phyloP scores from a whole-genome alignment of 2,797 vertebrate genomes.

The Amniataba percoides region DNA sequence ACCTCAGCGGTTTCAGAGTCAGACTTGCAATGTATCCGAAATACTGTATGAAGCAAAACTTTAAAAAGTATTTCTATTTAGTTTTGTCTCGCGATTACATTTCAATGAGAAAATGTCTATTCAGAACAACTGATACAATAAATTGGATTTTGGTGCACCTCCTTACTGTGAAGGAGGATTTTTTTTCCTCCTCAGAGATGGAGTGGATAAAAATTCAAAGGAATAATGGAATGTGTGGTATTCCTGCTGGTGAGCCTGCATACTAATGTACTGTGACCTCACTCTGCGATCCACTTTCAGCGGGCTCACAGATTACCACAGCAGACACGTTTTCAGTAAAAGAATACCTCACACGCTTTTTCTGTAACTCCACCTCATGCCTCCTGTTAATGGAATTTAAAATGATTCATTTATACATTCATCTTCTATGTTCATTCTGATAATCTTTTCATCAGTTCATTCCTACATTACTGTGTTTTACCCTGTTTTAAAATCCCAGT shows the following conservation, averaged over 20 bases:
- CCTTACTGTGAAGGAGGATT: conserved; percentile 16
- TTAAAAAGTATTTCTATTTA: background rate
- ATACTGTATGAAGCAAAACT: background rate
- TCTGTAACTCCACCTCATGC: background rate
- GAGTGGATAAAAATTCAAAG: conserved; percentile 54
- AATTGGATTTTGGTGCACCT: conserved; percentile 38
- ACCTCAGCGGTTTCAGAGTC: background rate
- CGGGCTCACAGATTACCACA: conserved; percentile 23
- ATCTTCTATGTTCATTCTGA: background rate
- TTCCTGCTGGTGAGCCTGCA: conserved; percentile 59
- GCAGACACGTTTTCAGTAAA: conserved; percentile 18
- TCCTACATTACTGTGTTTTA: background rate
- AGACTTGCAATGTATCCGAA: background rate
- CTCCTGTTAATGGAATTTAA: background rate
- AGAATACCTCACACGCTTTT: background rate
- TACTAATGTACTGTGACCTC: conserved; percentile 65
- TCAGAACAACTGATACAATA: conserved; percentile 26
- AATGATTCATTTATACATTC: background rate
- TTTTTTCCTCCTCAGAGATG: conserved; percentile 21
- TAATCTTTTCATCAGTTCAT: background rate
- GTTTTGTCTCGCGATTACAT: conserved; percentile 9
- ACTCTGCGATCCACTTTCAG: conserved; percentile 34
- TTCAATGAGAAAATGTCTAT: conserved; percentile 18
- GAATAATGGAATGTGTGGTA: conserved; percentile 61
- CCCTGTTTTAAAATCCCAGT: background rate